Base-by-base conservation (phyloP, 2,888 invertebrate genomes). In the Gasteruption jaculator region DNA sequence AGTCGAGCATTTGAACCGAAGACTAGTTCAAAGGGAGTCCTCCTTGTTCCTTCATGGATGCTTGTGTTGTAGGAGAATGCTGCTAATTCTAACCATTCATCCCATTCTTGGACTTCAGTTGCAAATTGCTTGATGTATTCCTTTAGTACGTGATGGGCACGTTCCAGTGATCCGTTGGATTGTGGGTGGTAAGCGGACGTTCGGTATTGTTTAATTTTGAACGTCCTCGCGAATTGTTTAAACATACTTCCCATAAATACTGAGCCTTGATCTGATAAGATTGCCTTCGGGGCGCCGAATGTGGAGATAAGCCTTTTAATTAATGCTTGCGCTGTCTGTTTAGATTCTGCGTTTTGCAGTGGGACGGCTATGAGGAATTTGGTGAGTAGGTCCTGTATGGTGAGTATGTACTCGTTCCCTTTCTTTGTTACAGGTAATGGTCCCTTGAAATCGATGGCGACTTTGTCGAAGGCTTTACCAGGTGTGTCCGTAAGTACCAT, bases 351-450 rank as follows among this genome's bases (percentile, higher is more conserved):
- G 2, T 38, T 27, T 19, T 14, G 14, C 2, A 49, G 24, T 0
- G 47, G 34, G 5, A 43, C 15, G 1, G 50, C 45, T 11, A 45
- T 2, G 1, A 11, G 41, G 11, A 37, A 45, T 41, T 48, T 47
- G 5, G 42, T 34, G 4, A 46, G 10, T 1, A 34, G n/a, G 5
- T 42, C 42, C 27, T 42, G 42, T 8, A 42, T 46, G 1, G 40
- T 48, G 1, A 48, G 22, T 4, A 46, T 38, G 16, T 56, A 58
- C 11, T 33, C 21, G 12, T 56, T 56, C 3, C 38, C 45, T 10
- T 26, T 18, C 5, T 14, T n/a, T 8, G 50, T 43, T 10, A 10
- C 18, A n/a, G 42, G 37, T 11, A 50, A 19, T 0, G 47, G 48
- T 8, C 51, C 49, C 5, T 49, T 49, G 2, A 48, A 41, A 24